Evolutionary conservation across 2,888 invertebrate species (phyloP).

Genomic region (Crossocerus cetratus): DNA sequence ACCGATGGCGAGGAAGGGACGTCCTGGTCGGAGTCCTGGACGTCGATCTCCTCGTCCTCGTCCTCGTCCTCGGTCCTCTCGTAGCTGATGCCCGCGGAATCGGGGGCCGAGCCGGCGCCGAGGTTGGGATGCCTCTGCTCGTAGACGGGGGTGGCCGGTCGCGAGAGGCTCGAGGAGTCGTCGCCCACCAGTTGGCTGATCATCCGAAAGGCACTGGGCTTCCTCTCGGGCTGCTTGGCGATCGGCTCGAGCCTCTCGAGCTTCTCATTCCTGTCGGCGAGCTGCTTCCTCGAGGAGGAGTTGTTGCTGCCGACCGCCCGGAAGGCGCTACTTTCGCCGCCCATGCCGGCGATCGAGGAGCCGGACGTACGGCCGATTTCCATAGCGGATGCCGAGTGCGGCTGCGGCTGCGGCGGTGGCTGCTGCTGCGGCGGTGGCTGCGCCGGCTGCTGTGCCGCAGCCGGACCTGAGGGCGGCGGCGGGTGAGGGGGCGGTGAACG

Average conservation of each 20-base stretch:
- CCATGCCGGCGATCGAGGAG: constrained; percentile 82
- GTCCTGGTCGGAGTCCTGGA: constrained; percentile 87
- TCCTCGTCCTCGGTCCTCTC: constrained; percentile 60
- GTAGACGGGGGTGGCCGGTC: constrained; percentile 56
- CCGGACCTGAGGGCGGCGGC: constrained; percentile 77
- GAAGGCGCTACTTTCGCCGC: constrained; percentile 94
- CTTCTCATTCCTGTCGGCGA: constrained; percentile 47
- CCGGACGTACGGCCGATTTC: constrained; percentile 69
- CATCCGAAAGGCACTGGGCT: constrained; percentile 74
- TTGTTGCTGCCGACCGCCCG: constrained; percentile 83
- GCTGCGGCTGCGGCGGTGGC: constrained; percentile 61
- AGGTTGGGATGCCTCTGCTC: constrained; percentile 65
- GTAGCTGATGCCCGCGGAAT: constrained; percentile 34
- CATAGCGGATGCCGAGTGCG: constrained; percentile 68
- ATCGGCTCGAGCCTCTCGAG: constrained; percentile 52
- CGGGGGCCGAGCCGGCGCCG: constrained; percentile 12
- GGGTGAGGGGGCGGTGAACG: constrained; percentile 82
- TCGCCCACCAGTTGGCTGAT: constrained; percentile 74
- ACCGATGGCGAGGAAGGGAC: constrained; percentile 76
- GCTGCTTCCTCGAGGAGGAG: constrained; percentile 68
- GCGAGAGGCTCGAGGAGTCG: constrained; percentile 54
- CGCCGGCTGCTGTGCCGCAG: constrained; percentile 73
- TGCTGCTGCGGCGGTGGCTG: constrained; percentile 75
- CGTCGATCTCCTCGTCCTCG: constrained; percentile 89
- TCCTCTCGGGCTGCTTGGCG: constrained; percentile 59